Conservation (phyloP, 1,140 invertebrate genomes). For the Phocides pigmalion region DNA sequence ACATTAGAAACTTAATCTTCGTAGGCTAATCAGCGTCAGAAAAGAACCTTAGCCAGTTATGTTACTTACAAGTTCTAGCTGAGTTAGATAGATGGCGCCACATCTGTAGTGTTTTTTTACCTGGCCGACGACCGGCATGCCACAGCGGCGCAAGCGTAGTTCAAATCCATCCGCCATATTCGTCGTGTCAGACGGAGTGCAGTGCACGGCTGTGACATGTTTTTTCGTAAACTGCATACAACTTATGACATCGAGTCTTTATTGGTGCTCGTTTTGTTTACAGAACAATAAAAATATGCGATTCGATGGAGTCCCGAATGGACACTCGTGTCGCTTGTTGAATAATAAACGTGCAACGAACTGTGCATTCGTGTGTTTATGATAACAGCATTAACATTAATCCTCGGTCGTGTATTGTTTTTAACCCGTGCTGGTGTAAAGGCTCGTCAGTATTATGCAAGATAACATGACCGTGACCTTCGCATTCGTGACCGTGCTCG, state of each 20-base stretch:
- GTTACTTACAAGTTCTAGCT: not conserved
- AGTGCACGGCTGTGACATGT: constrained; percentile 78
- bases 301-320: constrained; percentile 62
- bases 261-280: constrained; percentile 67
- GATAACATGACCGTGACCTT: constrained; percentile 80
- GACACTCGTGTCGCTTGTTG: constrained; percentile 69
- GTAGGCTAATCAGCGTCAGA: not conserved
- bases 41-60: not conserved
- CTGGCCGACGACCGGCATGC: constrained; percentile 50
- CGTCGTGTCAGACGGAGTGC: constrained; percentile 80
- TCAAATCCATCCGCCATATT: constrained; percentile 81
- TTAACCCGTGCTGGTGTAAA: constrained; percentile 68
- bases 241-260: constrained; percentile 67
- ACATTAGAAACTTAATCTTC: not conserved
- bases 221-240: constrained; percentile 77
- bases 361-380: constrained; percentile 82
- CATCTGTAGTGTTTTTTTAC: constrained; percentile 55
- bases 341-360: constrained; percentile 79
- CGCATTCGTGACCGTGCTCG: constrained; percentile 69
- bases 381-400: constrained; percentile 80
- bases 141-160: constrained; percentile 73
- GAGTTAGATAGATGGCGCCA: constrained; percentile 50
- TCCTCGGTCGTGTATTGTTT: constrained; percentile 74
- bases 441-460: constrained; percentile 76
- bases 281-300: constrained; percentile 67